A percentile compares a stretch with the other conserved stretches of the same genome.
Conservation (phyloP, 2,113 vertebrate species). For the Crypturellus undulatus region DNA sequence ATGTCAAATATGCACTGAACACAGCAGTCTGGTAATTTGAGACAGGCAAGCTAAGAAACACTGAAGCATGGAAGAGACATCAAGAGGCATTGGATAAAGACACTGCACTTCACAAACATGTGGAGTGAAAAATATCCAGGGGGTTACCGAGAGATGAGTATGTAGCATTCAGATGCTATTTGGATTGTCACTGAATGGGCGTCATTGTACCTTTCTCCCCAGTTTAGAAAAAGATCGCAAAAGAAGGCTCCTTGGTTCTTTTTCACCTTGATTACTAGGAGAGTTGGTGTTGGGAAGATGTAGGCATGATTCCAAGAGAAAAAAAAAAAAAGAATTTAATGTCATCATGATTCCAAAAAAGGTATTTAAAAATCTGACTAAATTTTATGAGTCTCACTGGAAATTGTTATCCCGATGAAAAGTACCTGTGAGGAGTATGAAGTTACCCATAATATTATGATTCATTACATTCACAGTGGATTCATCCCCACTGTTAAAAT, state of each 20-base stretch:
- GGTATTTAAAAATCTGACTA: slow-evolving; percentile 38
- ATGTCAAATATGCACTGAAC: not conserved
- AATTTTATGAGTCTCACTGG: slow-evolving; percentile 41
- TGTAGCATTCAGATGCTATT: slow-evolving; percentile 11
- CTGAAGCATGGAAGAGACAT: not conserved
- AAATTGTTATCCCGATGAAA: slow-evolving; percentile 36
- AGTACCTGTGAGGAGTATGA: slow-evolving; percentile 15
- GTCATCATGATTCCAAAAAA: slow-evolving; percentile 10
- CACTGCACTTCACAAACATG: not conserved
- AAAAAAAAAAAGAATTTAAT: not conserved
- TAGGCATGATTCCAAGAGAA: slow-evolving; percentile 21
- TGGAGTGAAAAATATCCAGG: not conserved
- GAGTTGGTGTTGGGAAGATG: slow-evolving; percentile 30
- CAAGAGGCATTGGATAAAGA: slow-evolving; percentile 4
- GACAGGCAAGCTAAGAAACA: not conserved
- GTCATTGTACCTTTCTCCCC: slow-evolving; percentile 21
- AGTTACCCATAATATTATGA: not conserved
- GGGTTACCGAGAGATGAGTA: not conserved
- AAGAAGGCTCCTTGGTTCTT: slow-evolving; percentile 35
- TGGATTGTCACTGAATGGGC: slow-evolving; percentile 25
- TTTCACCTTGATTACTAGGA: slow-evolving; percentile 55
- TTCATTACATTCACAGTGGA: not conserved
- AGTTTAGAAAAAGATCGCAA: slow-evolving; percentile 30
- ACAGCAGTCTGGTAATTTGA: not conserved
- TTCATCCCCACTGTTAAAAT: not conserved